Evolutionary conservation across 2,888 invertebrate genomes (phyloP).

Genomic region (Drosophila picticornis): DNA sequence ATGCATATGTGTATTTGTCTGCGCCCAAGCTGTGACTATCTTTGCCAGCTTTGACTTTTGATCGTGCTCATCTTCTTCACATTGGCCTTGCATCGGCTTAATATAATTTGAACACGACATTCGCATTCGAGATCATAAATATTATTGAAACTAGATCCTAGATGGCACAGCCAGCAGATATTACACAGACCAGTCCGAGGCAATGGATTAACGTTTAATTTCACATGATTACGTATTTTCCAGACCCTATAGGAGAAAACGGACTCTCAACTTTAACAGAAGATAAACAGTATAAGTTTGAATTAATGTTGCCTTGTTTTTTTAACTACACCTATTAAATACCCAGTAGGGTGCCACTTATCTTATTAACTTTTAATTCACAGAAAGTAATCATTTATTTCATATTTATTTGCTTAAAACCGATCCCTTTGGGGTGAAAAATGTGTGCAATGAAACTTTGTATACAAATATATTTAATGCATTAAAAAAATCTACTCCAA

Average conservation of each 20-base stretch:
- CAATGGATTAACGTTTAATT: background rate
- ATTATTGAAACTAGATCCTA: background rate
- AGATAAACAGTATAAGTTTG: background rate
- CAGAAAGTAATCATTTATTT: background rate
- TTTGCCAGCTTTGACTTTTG: slow-evolving; percentile 36
- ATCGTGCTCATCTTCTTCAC: slow-evolving; percentile 36
- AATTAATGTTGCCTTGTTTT: background rate
- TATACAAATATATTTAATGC: background rate
- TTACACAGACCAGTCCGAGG: background rate
- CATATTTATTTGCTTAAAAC: background rate
- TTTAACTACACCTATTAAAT: background rate
- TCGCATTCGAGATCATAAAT: slow-evolving; percentile 12
- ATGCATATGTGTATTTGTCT: slow-evolving; percentile 9
- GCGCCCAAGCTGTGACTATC: slow-evolving; percentile 38
- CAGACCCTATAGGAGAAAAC: background rate
- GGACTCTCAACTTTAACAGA: background rate
- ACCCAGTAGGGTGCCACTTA: slow-evolving; percentile 1
- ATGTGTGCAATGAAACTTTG: background rate
- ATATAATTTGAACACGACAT: slow-evolving; percentile 19
- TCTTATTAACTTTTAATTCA: background rate
- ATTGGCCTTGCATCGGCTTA: slow-evolving; percentile 17
- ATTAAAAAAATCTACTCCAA: background rate
- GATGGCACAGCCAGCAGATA: background rate
- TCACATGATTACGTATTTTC: background rate
- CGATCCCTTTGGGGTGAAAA: background rate